Evolutionary conservation across 2,113 vertebrate genomes (phyloP), one percentile per base, ranked within the genome.

Genomic region (Microtus montanus): DNA sequence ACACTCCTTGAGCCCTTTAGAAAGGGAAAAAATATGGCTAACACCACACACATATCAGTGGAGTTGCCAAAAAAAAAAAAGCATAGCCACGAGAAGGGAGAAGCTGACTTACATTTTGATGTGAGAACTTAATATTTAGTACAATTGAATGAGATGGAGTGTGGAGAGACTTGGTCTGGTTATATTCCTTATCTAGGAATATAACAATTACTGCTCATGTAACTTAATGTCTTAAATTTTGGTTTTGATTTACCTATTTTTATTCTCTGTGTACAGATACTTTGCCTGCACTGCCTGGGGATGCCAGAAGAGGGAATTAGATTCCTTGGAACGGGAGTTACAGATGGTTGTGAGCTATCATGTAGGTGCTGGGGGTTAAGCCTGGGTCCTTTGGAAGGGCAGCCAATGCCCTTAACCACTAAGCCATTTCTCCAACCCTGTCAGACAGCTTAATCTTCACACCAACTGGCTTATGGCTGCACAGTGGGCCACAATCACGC

Each of bases 401-500:
- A 54, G 79, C n/a, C 79, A 83, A 14, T 63, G 54, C 5, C 79
- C 11, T 82, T 61, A 33, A 82, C 35, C 54, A 38, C 79, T 61
- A n/a, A 61, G 22, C 54, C n/a, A 61, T 38, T n/a, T 82, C 54
- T 61, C 58, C n/a, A 83, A 35, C 0, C 7, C 79, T 30, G 41
- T 24, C 11, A 26, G 13, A n/a, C 79, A 83, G 22, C 22, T 28
- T 61, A 9, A 28, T 30, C 30, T 49, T 63, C 15, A 49, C 41
- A 80, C 58, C 79, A 87, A 4, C 1, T 4, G 49, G 24, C 28
- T 77, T n/a, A 49, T 20, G 47, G 26, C 47, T 54, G 15, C 1
- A 64, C 1, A 11, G 4, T 4, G 7, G 33, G 30, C n/a, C 35
- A 19, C 1, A 47, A 33, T 30, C 4, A n/a, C 14, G 2, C 52